These are phyloP conservation scores for Etheostoma perlongum DNA, from an alignment of 2,797 vertebrate species.

Conservation along the genomic window DNA sequence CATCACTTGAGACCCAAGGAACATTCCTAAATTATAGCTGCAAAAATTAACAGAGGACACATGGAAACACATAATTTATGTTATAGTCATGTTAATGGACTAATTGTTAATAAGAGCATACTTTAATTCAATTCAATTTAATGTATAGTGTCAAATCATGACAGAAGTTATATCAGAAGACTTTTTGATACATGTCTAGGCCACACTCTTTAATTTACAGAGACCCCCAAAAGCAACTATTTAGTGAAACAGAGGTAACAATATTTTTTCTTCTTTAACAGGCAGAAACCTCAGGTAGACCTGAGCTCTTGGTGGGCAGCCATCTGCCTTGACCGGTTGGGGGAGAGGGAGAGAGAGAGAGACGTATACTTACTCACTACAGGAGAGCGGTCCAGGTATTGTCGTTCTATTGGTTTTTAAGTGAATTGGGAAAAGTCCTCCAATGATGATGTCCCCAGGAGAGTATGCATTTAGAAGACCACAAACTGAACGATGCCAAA, in stretches of 20 bases:
- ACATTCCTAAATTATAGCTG: conserved; percentile 21
- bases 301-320: too few species aligned
- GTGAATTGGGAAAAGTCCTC: conserved; percentile 76
- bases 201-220: too few species aligned
- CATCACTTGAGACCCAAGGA: conserved; percentile 63
- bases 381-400: not conserved
- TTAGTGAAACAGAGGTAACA: too few species aligned
- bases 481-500: not conserved
- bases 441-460: conserved; percentile 71
- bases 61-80: not conserved
- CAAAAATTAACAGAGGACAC: conserved; percentile 2
- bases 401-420: not conserved
- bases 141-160: too few species aligned
- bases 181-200: too few species aligned
- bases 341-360: too few species aligned
- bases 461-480: conserved; percentile 6
- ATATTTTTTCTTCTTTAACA: too few species aligned
- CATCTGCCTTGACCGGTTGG: too few species aligned
- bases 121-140: too few species aligned
- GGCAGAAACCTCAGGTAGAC: too few species aligned
- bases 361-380: conserved; percentile 44
- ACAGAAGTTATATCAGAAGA: too few species aligned
- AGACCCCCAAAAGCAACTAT: too few species aligned
- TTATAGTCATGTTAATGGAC: not conserved
- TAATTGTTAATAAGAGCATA: not conserved